Evolutionary conservation across 2,888 invertebrate genomes (phyloP), one percentile per base, ranked within the genome.

Genomic region (Drosophila conformis): DNA sequence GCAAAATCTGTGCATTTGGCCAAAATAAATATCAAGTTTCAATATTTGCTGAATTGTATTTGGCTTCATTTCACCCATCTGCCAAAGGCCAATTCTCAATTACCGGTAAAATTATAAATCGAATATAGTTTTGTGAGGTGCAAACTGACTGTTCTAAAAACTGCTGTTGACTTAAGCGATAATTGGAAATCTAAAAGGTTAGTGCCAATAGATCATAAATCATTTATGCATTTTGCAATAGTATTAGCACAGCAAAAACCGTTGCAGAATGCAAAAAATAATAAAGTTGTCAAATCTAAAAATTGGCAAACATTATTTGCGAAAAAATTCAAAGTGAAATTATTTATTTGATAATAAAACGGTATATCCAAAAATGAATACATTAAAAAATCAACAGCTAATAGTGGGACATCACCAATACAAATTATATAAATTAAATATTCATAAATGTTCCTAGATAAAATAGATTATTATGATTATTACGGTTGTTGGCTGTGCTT

Each of bases 11-110:
- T 66, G 68, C 71, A 67, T 70, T 83, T 74, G 49, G 63, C 56
- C 42, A 61, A 76, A 74, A 67, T 66, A 82, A 82, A 85, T 78
- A 82, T 85, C 80, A 72, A 80, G 74, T 87, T 84, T 80, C 85
- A 80, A 82, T 82, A 89, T 76, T 82, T 74, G 51, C 60, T 73
- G 64, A 65, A 65, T 63, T 57, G 52, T 66, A 52, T 48, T 33
- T 61, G 56, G 52, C 54, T 61, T 18, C 52, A 38, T 35, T 48
- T 49, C 36, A 25, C 29, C 25, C 52, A 66, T 33, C 53, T 60
- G 40, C 76, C 80, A 49, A 27, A 78, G 52, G 42, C 68, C 69
- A 57, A n/a, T 70, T 66, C 53, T 36, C 51, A 73, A 58, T 65
- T 72, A 42, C 80, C 77, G 80, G 72, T 58, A 25, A 76, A 80